Conservation (phyloP, 2,797 vertebrate species). For the Siniperca scherzeri region DNA sequence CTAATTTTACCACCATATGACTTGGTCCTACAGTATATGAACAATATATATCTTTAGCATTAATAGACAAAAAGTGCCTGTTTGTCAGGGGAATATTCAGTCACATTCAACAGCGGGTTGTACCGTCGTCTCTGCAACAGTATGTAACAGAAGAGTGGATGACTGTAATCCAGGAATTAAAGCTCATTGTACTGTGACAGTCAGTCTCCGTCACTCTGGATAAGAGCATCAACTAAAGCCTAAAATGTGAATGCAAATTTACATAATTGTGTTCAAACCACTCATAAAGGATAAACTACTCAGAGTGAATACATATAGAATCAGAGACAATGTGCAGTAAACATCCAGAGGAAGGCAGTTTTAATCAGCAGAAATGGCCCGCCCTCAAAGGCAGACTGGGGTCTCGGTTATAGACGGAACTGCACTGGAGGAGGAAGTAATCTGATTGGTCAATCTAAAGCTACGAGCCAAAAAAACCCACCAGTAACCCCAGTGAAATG, state of each 20-base stretch:
- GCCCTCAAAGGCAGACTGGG: constrained; percentile 21
- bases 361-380: constrained; percentile 44
- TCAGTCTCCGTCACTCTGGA: constrained; percentile 47
- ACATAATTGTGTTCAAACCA: constrained; percentile 37
- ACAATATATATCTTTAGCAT: background rate
- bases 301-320: constrained; percentile 24
- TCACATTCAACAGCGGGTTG: constrained; percentile 12
- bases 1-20: background rate
- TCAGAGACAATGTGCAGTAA: background rate
- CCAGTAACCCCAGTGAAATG: background rate
- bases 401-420: background rate
- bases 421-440: background rate
- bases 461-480: background rate
- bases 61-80: background rate
- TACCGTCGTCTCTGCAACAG: background rate
- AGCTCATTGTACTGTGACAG: constrained; percentile 33
- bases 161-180: constrained; percentile 67
- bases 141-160: background rate
- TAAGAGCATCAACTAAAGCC: constrained; percentile 59
- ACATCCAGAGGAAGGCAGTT: background rate
- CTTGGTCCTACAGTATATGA: background rate
- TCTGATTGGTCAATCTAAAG: constrained; percentile 16
- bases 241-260: constrained; percentile 43
- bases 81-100: background rate
- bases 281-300: constrained; percentile 41